These are phyloP conservation scores for Temnothorax unifasciatus DNA, from an alignment of 2,888 invertebrate genomes.

Conservation along the genomic window DNA sequence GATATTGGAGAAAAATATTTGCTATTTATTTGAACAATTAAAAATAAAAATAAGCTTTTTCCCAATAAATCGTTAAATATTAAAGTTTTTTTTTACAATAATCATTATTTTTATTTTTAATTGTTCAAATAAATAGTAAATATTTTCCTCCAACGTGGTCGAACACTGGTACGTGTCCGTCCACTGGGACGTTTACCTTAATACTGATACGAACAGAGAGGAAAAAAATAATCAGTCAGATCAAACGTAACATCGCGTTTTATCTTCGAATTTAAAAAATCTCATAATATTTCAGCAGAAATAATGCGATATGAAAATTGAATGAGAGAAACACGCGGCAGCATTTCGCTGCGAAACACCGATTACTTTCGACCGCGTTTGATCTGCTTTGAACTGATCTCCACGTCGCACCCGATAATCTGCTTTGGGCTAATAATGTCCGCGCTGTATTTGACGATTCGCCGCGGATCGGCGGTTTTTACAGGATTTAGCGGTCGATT, in stretches of 20 bases:
- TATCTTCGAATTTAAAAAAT: neutral
- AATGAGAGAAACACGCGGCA: neutral
- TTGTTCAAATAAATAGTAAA: too few species aligned
- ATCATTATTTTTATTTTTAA: too few species aligned
- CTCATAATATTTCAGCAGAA: neutral
- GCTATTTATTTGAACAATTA: too few species aligned
- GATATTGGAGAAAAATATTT: too few species aligned
- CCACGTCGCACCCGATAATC: slow-evolving; percentile 5
- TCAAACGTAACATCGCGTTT: neutral
- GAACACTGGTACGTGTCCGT: too few species aligned
- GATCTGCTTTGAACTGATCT: neutral
- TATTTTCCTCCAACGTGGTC: too few species aligned
- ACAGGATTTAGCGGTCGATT: slow-evolving; percentile 2
- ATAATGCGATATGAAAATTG: neutral
- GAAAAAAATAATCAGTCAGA: neutral
- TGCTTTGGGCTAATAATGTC: slow-evolving; percentile 13
- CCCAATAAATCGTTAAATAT: too few species aligned
- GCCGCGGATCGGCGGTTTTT: neutral
- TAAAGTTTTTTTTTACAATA: too few species aligned
- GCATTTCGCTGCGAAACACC: neutral
- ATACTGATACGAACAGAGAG: too few species aligned
- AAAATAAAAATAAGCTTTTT: too few species aligned
- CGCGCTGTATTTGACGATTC: neutral
- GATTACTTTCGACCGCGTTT: neutral
- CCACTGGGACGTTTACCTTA: too few species aligned